A percentile compares a stretch with the other conserved stretches of the same genome.
Evolutionary conservation across 92 coral and sea anemone species (phyloP).

Genomic region (Epizoanthus ramosus): DNA sequence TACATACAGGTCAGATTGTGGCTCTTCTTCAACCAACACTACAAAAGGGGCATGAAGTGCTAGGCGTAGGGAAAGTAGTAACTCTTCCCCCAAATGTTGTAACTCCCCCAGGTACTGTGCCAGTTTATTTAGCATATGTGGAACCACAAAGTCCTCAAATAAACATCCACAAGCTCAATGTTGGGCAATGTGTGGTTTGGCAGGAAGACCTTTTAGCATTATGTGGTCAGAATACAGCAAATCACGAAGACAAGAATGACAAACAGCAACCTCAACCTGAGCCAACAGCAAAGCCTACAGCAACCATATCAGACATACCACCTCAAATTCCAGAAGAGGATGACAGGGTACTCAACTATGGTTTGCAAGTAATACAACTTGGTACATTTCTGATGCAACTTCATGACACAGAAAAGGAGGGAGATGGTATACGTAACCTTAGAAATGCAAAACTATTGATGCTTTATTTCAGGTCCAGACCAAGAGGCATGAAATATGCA

Average conservation of each 20-base stretch:
- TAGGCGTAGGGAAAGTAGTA: slow-evolving; percentile 45
- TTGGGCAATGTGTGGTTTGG: slow-evolving; percentile 43
- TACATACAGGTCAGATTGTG: neutral
- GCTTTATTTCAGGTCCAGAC: slow-evolving; percentile 65
- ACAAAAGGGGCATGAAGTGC: slow-evolving; percentile 25
- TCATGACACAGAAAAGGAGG: slow-evolving; percentile 73
- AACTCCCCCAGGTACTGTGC: slow-evolving; percentile 2
- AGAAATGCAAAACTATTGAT: slow-evolving; percentile 61
- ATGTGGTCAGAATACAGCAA: slow-evolving; percentile 23
- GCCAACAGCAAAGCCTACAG: slow-evolving; percentile 15
- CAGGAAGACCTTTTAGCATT: slow-evolving; percentile 35
- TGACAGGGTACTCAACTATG: slow-evolving; percentile 65
- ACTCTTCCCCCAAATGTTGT: slow-evolving; percentile 10
- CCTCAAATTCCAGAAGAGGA: slow-evolving; percentile 35
- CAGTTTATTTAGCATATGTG: slow-evolving; percentile 41
- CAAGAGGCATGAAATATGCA: slow-evolving; percentile 74
- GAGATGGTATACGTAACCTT: slow-evolving; percentile 60
- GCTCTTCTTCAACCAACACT: slow-evolving; percentile 37
- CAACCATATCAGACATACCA: slow-evolving; percentile 31
- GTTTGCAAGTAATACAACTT: slow-evolving; percentile 56
- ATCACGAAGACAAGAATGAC: slow-evolving; percentile 1
- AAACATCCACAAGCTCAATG: slow-evolving; percentile 21
- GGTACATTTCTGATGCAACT: slow-evolving; percentile 67
- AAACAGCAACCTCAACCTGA: slow-evolving; percentile 33
- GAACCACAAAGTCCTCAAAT: slow-evolving; percentile 24